Conservation (phyloP, 2,888 invertebrate genomes). For the Stegophylla sp. region DNA sequence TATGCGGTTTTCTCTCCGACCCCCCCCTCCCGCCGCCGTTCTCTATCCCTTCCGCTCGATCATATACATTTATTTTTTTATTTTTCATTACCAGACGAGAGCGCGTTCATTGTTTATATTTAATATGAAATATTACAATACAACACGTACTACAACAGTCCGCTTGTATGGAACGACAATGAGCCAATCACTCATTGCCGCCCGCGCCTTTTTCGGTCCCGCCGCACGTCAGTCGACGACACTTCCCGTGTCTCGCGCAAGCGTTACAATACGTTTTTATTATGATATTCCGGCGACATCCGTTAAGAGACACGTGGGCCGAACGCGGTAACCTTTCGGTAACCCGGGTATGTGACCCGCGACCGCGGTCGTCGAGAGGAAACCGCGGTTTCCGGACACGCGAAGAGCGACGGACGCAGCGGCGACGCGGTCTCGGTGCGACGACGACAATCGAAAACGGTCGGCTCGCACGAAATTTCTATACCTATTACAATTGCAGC, state of each 20-base stretch:
- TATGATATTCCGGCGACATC: constrained; percentile 8
- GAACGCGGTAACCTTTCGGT: neutral
- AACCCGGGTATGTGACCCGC: neutral
- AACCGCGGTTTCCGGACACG: constrained; percentile 33
- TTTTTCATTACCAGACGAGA: neutral
- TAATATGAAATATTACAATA: constrained; percentile 8
- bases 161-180: constrained; percentile 48
- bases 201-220: constrained; percentile 48
- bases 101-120: constrained; percentile 44
- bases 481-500: too few relatives aligned
- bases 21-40: neutral
- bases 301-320: neutral
- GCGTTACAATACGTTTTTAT: too few relatives aligned
- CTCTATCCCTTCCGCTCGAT: neutral
- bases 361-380: neutral
- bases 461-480: neutral
- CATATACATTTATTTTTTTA: neutral
- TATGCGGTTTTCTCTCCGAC: constrained; percentile 5
- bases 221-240: constrained; percentile 41
- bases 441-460: too few relatives aligned
- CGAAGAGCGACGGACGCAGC: too few relatives aligned
- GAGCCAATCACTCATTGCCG: constrained; percentile 43
- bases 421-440: too few relatives aligned
- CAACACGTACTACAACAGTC: neutral
- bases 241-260: too few relatives aligned